Evolutionary conservation across 2,888 invertebrate species (phyloP), one percentile per base, ranked within the genome.

Genomic region (Rhingia rostrata): DNA sequence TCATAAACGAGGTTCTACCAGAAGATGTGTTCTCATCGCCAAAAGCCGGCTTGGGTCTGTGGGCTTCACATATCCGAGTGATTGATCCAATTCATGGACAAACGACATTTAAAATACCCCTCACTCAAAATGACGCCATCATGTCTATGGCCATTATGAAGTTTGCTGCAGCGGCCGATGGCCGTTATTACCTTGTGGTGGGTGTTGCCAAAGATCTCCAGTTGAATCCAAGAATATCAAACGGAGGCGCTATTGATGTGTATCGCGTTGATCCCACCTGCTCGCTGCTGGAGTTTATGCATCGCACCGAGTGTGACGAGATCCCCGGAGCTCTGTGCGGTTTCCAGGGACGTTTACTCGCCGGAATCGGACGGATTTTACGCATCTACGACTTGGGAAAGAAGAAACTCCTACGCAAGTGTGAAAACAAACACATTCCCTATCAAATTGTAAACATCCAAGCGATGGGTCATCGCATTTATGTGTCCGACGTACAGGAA

Each of bases 121-220:
- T 99, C 47, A 97, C 97, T 86, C 99, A 99, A 92, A 99, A 99
- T 91, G 98, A 99, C 90, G 98, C 99, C 0, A 98, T 99, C 0
- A 95, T 98, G 91, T 96, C 98, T 90, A 92, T 97, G 89, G 95
- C 96, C 47, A 92, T 99, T 70, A 94, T 96, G 41, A 96, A 96
- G 88, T 98, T 98, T 93, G 93, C 92, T 0, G 92, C 93, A 22
- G 93, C 93, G 33, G 92, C 91, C 0, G 93, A 93, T 87, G 92
- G 91, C 0, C 91, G 91, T 0, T 90, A 90, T 54, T 94, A 95
- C 87, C 91, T 95, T n/a, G 94, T 98, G 1, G 96, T 99, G 2
- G 99, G 99, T 7, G 95, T 98, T 22, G 97, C 97, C 3, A 96
- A 96, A 89, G 98, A 98, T 89, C 93, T 97, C 87, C 94, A 97